Evolutionary conservation across 2,797 vertebrate genomes (phyloP).

Genomic region (Melanotaenia nigrans): DNA sequence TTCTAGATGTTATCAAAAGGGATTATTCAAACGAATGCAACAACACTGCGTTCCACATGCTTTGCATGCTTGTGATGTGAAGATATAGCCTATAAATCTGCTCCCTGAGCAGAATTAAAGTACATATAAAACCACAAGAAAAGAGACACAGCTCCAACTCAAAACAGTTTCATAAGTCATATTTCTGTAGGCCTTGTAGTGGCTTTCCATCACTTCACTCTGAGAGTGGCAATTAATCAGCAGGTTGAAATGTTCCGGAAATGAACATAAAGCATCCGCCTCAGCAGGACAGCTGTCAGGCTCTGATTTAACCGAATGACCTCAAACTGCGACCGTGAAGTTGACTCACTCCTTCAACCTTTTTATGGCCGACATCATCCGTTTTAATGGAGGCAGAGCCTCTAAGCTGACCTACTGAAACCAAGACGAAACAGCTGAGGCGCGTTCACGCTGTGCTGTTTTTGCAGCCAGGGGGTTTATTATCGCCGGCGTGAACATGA

Average conservation of each 20-base stretch:
- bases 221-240: constrained; percentile 77
- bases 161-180: constrained; percentile 54
- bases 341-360: constrained; percentile 47
- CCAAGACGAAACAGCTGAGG: neutral
- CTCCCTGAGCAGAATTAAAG: constrained; percentile 6
- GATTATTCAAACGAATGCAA: constrained; percentile 64
- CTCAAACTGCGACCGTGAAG: constrained; percentile 54
- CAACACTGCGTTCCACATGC: constrained; percentile 13
- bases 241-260: constrained; percentile 72
- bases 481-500: constrained; percentile 3
- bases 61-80: constrained; percentile 64
- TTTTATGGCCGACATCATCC: constrained; percentile 59
- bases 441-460: neutral
- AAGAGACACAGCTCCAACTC: constrained; percentile 26
- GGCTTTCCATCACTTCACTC: constrained; percentile 56
- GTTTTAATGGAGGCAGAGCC: constrained; percentile 39
- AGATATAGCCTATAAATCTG: constrained; percentile 19
- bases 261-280: constrained; percentile 77
- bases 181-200: constrained; percentile 47
- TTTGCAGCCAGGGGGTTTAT: neutral
- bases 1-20: constrained; percentile 46
- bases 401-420: constrained; percentile 22
- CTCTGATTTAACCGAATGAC: constrained; percentile 57
- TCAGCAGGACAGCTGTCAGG: constrained; percentile 63
- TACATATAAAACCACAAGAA: neutral